Percentiles rank a stretch among this genome's conserved stretches.
phyloP scores from a whole-genome alignment of 2,888 invertebrate genomes.

The Zygothrica quintamaculata region DNA sequence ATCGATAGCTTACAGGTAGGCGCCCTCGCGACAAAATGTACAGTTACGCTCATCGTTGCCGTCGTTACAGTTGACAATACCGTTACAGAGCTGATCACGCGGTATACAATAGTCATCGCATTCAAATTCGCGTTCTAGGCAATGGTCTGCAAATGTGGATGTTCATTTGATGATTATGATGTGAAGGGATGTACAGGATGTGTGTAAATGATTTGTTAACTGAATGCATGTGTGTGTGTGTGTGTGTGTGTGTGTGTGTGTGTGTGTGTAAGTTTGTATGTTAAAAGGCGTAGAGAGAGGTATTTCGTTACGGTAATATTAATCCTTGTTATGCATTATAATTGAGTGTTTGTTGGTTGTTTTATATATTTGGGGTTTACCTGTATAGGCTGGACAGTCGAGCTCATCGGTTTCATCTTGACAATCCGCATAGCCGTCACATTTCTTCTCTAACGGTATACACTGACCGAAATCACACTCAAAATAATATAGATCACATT shows the following conservation, averaged over 20 bases:
- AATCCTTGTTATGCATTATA: no score
- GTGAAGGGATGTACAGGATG: neutral
- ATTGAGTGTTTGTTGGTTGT: no score
- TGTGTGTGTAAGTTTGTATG: constrained; percentile 9
- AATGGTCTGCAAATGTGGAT: constrained; percentile 79
- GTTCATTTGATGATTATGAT: constrained; percentile 30
- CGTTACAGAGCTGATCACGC: constrained; percentile 85
- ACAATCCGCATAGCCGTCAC: constrained; percentile 87
- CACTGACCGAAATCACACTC: constrained; percentile 83
- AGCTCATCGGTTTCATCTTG: constrained; percentile 87
- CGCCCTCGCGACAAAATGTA: constrained; percentile 81
- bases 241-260: constrained; percentile 9
- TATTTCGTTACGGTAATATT: no score
- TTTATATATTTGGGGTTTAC: constrained; percentile 68
- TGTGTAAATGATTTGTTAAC: constrained; percentile 10
- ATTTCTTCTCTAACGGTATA: constrained; percentile 86
- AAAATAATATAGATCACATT: constrained; percentile 83
- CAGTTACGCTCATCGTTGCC: constrained; percentile 86
- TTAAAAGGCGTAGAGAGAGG: neutral
- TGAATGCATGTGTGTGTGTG: constrained; percentile 12
- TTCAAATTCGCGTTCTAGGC: constrained; percentile 85
- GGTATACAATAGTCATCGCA: constrained; percentile 88
- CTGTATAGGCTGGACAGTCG: constrained; percentile 83
- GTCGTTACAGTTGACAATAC: constrained; percentile 85
- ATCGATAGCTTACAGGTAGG: constrained; percentile 83